A percentile compares a stretch with the other conserved stretches of the same genome.
Evolutionary conservation across 2,797 vertebrate species (phyloP).

Genomic region (Hafferia zeledoni): DNA sequence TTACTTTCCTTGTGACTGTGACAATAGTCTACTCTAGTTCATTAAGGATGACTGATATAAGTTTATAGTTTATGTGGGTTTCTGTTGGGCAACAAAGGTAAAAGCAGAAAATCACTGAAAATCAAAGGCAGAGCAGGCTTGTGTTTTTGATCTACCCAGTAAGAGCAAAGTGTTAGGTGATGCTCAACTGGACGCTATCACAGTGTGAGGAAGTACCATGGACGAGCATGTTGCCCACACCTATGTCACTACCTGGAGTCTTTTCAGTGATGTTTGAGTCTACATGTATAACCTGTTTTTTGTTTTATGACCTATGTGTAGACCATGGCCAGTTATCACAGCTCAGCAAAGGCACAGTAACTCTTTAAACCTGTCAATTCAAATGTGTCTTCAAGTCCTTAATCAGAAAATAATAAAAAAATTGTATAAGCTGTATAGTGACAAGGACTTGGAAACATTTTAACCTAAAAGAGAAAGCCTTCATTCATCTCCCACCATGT

Average conservation of each 20-base stretch:
- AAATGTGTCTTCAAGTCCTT: not conserved
- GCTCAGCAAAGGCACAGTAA: not conserved
- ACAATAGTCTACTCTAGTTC: not conserved
- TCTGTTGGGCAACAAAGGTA: not conserved
- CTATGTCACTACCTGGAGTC: not conserved
- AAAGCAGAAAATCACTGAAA: not conserved
- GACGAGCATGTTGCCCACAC: not conserved
- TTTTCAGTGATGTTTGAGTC: not conserved
- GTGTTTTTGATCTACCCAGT: not conserved
- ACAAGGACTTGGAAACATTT: not conserved
- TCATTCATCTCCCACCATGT: not conserved
- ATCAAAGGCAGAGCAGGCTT: not conserved
- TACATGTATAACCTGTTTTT: not conserved
- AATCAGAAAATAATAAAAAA: not conserved
- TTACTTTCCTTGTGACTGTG: not conserved
- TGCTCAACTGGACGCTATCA: not conserved
- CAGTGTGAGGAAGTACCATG: not conserved
- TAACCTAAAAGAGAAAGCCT: not conserved
- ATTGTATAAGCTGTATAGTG: not conserved
- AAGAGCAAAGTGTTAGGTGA: not conserved
- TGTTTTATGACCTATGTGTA: accelerated
- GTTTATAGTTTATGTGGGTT: not conserved
- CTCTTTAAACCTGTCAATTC: not conserved
- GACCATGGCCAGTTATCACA: not conserved
- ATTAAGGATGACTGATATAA: not conserved